A percentile compares a stretch with the other conserved stretches of the same genome.
These are phyloP conservation scores for Conus betulinus DNA, from an alignment of 1,140 invertebrate species.

Conservation along the genomic window DNA sequence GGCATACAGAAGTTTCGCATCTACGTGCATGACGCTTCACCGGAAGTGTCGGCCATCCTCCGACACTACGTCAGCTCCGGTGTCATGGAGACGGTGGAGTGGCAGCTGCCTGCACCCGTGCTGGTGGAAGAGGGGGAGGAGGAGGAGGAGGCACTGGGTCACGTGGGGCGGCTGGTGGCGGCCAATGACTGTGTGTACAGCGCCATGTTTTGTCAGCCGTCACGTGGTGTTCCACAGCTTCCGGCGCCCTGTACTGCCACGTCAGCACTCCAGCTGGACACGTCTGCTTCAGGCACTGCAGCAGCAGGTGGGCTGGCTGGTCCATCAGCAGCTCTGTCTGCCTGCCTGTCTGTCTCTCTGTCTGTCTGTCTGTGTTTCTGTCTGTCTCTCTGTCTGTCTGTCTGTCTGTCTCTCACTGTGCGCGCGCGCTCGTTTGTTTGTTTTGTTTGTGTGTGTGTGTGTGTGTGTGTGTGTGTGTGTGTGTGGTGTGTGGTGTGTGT, in stretches of 20 bases:
- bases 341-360: not conserved
- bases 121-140: not conserved
- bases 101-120: not conserved
- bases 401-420: not conserved
- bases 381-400: not conserved
- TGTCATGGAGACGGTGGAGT: not conserved
- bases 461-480: too few relatives aligned
- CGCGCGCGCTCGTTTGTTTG: too few relatives aligned
- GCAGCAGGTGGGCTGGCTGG: not conserved
- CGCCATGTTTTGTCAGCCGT: not conserved
- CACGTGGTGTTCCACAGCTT: not conserved
- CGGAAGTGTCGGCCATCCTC: not conserved
- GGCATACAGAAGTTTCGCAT: not conserved
- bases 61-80: slow-evolving; percentile 14
- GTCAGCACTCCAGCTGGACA: not conserved
- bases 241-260: not conserved
- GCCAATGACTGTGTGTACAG: not conserved
- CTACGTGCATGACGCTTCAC: not conserved
- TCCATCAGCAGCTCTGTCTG: too few relatives aligned
- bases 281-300: not conserved
- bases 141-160: not conserved
- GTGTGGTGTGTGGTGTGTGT: too few relatives aligned
- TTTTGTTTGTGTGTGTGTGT: too few relatives aligned
- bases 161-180: not conserved
- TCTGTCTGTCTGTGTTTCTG: not conserved